Evolutionary conservation across 1,140 invertebrate species (phyloP).

Genomic region (Drosophila quadrilineata): DNA sequence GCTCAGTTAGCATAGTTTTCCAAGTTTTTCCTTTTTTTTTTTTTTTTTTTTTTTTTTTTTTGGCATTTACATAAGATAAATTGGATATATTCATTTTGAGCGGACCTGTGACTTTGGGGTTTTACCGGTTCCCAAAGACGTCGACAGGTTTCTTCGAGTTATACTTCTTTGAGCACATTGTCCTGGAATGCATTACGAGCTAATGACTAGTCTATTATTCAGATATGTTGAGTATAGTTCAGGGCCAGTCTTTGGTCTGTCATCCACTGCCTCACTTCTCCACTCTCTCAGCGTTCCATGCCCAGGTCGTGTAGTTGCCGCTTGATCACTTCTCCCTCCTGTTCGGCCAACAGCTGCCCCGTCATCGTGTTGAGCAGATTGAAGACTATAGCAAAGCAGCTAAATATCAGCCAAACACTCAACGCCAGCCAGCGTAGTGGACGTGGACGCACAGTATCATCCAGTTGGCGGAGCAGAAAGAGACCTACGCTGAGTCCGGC

Average conservation of each 20-base stretch:
- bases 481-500: constrained; percentile 94
- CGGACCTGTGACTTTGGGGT: constrained; percentile 27
- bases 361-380: constrained; percentile 89
- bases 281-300: constrained; percentile 44
- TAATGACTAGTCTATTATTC: constrained; percentile 60
- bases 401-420: constrained; percentile 94
- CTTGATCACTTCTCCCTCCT: constrained; percentile 72
- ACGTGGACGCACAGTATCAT: constrained; percentile 94
- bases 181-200: constrained; percentile 56
- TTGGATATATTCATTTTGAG: constrained; percentile 51
- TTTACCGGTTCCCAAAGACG: not conserved
- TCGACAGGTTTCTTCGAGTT: constrained; percentile 13
- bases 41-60: constrained; percentile 40
- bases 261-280: too few relatives aligned
- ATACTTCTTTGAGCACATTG: constrained; percentile 59
- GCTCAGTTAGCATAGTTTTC: constrained; percentile 40
- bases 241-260: constrained; percentile 46
- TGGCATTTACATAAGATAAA: constrained; percentile 73
- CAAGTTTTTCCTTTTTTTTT: not conserved
- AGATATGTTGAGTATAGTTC: constrained; percentile 43
- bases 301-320: constrained; percentile 77
- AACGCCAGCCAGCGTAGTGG: constrained; percentile 96
- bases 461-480: constrained; percentile 96
- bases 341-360: constrained; percentile 68
- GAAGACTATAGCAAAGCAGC: constrained; percentile 95